phyloP scores from a whole-genome alignment of 2,113 vertebrate species.

The Platysteira castanea region DNA sequence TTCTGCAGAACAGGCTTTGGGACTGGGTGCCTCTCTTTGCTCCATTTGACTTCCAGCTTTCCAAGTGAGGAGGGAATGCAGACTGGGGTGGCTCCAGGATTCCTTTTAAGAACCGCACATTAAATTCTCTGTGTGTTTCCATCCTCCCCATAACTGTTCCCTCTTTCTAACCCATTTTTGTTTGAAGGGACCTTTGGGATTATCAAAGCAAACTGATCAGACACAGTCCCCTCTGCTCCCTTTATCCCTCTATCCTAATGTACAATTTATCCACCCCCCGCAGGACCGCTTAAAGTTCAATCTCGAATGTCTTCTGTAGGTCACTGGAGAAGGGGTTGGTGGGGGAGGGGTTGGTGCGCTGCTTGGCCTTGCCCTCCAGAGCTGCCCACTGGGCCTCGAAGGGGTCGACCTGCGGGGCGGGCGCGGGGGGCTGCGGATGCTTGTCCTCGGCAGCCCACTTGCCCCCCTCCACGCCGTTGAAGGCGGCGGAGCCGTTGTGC shows the following conservation, averaged over 20 bases:
- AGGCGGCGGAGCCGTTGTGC: conserved; percentile 82
- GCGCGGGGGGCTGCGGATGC: conserved; percentile 35
- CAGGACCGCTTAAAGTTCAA: conserved; percentile 83
- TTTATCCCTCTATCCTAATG: conserved; percentile 35
- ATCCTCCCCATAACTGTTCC: neutral
- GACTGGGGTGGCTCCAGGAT: neutral
- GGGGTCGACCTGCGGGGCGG: conserved; percentile 77
- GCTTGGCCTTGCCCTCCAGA: conserved; percentile 86
- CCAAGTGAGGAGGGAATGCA: conserved; percentile 22
- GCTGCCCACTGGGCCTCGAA: conserved; percentile 98
- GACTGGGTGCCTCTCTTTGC: conserved; percentile 13
- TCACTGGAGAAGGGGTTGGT: conserved; percentile 98
- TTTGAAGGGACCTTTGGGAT: conserved; percentile 62
- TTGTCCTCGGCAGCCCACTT: conserved; percentile 77
- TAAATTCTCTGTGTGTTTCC: neutral
- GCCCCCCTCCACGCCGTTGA: conserved; percentile 82
- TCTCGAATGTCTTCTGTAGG: conserved; percentile 98
- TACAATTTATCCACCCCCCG: conserved; percentile 4
- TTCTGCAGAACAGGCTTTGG: conserved; percentile 61
- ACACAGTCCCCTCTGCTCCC: conserved; percentile 50
- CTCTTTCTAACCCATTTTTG: conserved; percentile 25
- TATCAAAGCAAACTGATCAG: conserved; percentile 55
- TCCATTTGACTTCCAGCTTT: conserved; percentile 50
- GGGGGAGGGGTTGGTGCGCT: conserved; percentile 90
- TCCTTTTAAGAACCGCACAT: conserved; percentile 17